Base-by-base conservation (phyloP, 1,140 invertebrate species). In the Brachionus manjavacas region DNA sequence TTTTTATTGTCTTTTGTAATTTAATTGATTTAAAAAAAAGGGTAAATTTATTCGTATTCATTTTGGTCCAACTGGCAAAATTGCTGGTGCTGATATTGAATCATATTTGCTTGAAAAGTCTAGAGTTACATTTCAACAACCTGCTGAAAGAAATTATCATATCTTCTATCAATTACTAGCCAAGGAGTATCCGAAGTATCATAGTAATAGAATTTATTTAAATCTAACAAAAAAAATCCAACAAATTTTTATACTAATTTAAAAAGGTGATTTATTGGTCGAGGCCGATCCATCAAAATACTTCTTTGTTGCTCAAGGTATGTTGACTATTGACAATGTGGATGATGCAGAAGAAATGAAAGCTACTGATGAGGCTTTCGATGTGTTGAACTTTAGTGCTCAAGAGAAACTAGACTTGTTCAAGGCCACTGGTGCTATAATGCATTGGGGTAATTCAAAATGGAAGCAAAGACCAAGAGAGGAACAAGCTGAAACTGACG, bases 91-190 rank as follows among this genome's bases (percentile, higher is more conserved):
- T 92, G 97, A 99, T 92, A 99, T 99, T 92, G 97, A 99, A 92
- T 97, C 96, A 98, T 96, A 99, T 92, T 92, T 99, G 91, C 92
- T 99, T 88, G 98, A 99, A 92, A 99, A 99, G 91, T 98, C 98
- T 91, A 96, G 98, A 94, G 97, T 99, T 91, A 99, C 99, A 91
- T 99, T 96, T 88, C 97, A 99, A 91, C 96, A 98, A 89, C 89
- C 85, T 64, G 86, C 92, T 97, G 98, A 99, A 92, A 94, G 98
- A 91, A 99, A 97, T 87, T 99, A 99, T 93, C 98, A 99, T 91
- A 99, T 99, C 90, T 99, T 99, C 95, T 99, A 99, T 93, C 98
- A 99, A 90, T 94, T 99, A 89, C 96, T 98, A 94, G 99, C 97
- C 87, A 95, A 95, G 85, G 92, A 94, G 85, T 94, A 97, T 55